Percentiles rank a stretch among this genome's conserved stretches.
These are phyloP conservation scores for Epirrhoe tristata DNA, from an alignment of 2,888 invertebrate genomes.

Conservation along the genomic window DNA sequence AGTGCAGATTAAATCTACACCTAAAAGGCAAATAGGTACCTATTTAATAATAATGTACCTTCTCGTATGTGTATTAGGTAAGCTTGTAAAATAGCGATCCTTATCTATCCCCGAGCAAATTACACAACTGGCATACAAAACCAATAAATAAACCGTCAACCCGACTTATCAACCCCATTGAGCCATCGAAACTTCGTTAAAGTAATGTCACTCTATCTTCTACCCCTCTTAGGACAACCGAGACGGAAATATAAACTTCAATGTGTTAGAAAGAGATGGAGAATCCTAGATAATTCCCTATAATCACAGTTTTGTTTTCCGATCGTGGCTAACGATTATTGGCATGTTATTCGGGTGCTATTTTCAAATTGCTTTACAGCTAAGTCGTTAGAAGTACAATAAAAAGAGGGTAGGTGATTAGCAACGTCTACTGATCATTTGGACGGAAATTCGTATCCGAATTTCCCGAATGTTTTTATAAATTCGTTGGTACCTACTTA, in stretches of 20 bases:
- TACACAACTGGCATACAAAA: slow-evolving; percentile 16
- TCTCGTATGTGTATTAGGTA: no score
- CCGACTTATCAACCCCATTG: slow-evolving; percentile 37
- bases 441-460: slow-evolving; percentile 36
- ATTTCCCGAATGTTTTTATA: slow-evolving; percentile 15
- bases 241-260: slow-evolving; percentile 56
- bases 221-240: slow-evolving; percentile 70
- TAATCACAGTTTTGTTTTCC: slow-evolving; percentile 90
- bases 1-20: no score
- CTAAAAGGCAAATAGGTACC: no score
- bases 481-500: no score
- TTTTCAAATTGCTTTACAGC: slow-evolving; percentile 83
- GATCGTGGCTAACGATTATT: slow-evolving; percentile 88
- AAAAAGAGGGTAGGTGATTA: slow-evolving; percentile 74
- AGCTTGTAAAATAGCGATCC: not conserved
- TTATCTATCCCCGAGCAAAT: slow-evolving; percentile 17
- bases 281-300: slow-evolving; percentile 76
- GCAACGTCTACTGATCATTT: slow-evolving; percentile 54
- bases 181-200: slow-evolving; percentile 84
- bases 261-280: slow-evolving; percentile 59
- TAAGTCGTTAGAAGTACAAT: slow-evolving; percentile 81
- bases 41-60: no score
- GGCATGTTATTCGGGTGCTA: slow-evolving; percentile 86
- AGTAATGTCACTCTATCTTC: slow-evolving; percentile 81
- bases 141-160: slow-evolving; percentile 35